Conservation (phyloP, 2,888 invertebrate genomes). For the Coenonympha arcania region DNA sequence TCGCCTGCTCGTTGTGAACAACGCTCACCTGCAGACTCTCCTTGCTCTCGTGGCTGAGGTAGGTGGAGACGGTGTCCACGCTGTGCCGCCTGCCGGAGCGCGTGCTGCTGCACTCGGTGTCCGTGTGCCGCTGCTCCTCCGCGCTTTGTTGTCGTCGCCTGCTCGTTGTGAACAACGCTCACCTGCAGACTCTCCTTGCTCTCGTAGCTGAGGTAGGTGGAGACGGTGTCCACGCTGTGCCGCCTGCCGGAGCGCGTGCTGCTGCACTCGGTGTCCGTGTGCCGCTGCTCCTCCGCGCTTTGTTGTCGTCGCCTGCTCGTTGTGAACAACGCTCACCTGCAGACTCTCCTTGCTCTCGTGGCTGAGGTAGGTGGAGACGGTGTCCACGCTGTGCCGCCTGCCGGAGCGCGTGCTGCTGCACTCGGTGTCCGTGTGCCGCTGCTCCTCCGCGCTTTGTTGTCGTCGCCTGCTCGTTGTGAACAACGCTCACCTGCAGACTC, state of each 20-base stretch:
- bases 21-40: conserved; percentile 75
- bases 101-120: conserved; percentile 81
- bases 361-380: conserved; percentile 90
- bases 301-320: conserved; percentile 42
- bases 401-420: conserved; percentile 84
- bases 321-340: too few species aligned
- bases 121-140: conserved; percentile 66
- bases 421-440: conserved; percentile 76
- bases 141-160: conserved; percentile 46
- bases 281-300: conserved; percentile 51
- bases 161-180: not conserved
- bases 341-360: conserved; percentile 83
- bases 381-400: conserved; percentile 87
- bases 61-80: conserved; percentile 90
- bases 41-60: conserved; percentile 87
- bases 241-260: conserved; percentile 84
- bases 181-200: conserved; percentile 82
- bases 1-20: too few species aligned
- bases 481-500: conserved; percentile 60
- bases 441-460: conserved; percentile 51
- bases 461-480: conserved; percentile 22
- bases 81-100: conserved; percentile 86
- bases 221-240: conserved; percentile 90
- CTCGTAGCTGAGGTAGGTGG: conserved; percentile 89
- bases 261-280: conserved; percentile 79